A percentile compares a stretch with the other conserved stretches of the same genome.
Conservation (phyloP, 1,140 invertebrate genomes). For the Oppia nitens region DNA sequence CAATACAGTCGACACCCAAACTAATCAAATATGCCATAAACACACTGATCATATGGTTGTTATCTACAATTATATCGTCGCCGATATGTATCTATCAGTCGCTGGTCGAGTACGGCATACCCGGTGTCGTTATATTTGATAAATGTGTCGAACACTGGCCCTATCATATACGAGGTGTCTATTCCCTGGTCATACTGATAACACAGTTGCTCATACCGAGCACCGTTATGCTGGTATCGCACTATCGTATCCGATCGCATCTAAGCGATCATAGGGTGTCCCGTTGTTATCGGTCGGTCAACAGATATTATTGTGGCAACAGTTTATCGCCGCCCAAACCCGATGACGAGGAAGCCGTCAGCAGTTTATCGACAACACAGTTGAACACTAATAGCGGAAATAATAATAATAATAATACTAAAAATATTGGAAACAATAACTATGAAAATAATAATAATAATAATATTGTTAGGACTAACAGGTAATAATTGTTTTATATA, state of each 20-base stretch:
- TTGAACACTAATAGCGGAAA: too few species aligned
- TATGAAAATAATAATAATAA: too few species aligned
- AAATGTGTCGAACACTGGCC: slow-evolving; percentile 33
- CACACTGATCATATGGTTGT: slow-evolving; percentile 31
- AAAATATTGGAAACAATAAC: too few species aligned
- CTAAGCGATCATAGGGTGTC: slow-evolving; percentile 16
- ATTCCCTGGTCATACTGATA: slow-evolving; percentile 35
- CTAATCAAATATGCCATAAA: background rate
- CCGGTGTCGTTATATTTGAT: slow-evolving; percentile 27
- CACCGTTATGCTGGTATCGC: slow-evolving; percentile 35
- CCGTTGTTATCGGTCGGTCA: background rate
- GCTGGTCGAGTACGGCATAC: slow-evolving; percentile 27
- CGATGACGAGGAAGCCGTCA: too few species aligned
- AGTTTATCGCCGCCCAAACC: too few species aligned
- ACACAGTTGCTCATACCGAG: slow-evolving; percentile 39
- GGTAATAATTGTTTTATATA: too few species aligned
- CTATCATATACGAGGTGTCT: slow-evolving; percentile 29
- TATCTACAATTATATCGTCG: slow-evolving; percentile 34
- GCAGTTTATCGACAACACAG: too few species aligned
- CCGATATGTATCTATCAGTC: slow-evolving; percentile 33
- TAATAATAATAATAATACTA: too few species aligned
- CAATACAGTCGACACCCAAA: too few species aligned
- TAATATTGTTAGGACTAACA: too few species aligned
- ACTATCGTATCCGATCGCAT: slow-evolving; percentile 34
- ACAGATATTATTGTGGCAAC: too few species aligned